Evolutionary conservation across 1,140 invertebrate species (phyloP).

Genomic region (Lepeophtheirus salmonis): DNA sequence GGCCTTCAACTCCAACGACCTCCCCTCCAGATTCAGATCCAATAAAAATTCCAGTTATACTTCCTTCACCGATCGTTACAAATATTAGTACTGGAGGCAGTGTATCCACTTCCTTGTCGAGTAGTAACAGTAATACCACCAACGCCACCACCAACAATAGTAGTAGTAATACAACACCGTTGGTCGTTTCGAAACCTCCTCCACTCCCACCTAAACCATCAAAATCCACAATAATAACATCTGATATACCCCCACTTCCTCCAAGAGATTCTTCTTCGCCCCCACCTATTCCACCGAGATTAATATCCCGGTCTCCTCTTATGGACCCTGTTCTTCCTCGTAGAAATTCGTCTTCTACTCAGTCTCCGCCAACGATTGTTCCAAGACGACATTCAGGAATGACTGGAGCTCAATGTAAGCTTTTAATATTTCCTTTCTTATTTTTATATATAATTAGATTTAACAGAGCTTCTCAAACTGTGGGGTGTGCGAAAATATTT

Average conservation of each 20-base stretch:
- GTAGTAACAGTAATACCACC: neutral
- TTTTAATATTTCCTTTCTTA: too few species aligned
- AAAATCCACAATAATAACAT: neutral
- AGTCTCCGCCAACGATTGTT: neutral
- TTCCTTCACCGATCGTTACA: neutral
- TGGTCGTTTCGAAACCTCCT: neutral
- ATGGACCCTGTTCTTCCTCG: constrained; percentile 9
- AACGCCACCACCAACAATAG: neutral
- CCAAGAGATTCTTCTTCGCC: constrained; percentile 6
- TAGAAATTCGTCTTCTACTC: neutral
- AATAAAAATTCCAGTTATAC: constrained; percentile 16
- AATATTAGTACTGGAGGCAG: neutral
- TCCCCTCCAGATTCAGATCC: neutral
- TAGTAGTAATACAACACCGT: neutral
- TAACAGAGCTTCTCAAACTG: too few species aligned
- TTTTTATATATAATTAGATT: too few species aligned
- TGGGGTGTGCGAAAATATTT: too few species aligned
- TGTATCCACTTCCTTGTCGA: neutral
- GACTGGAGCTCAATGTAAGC: neutral
- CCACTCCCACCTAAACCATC: constrained; percentile 6
- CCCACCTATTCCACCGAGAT: constrained; percentile 5
- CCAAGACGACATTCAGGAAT: neutral
- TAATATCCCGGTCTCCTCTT: neutral
- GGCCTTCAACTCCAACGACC: neutral
- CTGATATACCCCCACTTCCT: neutral